These are phyloP conservation scores for Alectoris magna DNA, from an alignment of 2,797 vertebrate species.

Conservation along the genomic window DNA sequence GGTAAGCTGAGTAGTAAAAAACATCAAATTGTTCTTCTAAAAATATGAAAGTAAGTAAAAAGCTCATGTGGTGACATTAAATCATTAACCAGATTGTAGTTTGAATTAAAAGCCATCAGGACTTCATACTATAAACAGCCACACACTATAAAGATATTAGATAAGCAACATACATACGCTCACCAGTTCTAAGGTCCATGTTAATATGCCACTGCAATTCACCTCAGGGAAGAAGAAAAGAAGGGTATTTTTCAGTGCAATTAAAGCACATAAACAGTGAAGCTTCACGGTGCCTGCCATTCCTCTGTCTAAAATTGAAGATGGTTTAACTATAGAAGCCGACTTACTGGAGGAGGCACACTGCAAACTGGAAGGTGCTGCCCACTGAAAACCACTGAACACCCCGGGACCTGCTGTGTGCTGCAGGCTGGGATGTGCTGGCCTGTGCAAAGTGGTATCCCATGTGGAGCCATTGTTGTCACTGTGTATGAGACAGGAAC, in stretches of 20 bases:
- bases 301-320: not conserved
- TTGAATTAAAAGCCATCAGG: not conserved
- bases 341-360: conserved; percentile 88
- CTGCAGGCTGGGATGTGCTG: conserved; percentile 94
- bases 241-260: not conserved
- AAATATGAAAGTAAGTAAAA: not conserved
- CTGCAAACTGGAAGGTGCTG: conserved; percentile 96
- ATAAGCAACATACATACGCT: not conserved
- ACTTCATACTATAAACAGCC: not conserved
- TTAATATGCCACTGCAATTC: not conserved
- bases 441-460: conserved; percentile 92
- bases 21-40: not conserved
- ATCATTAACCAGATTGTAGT: not conserved
- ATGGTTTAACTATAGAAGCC: not conserved
- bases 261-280: not conserved
- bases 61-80: not conserved
- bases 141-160: not conserved
- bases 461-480: conserved; percentile 92
- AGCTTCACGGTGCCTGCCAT: not conserved
- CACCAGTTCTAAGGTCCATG: not conserved
- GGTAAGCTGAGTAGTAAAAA: not conserved
- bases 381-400: conserved; percentile 96
- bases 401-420: conserved; percentile 92
- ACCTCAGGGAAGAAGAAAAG: not conserved
- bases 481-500: conserved; percentile 96